Base-by-base conservation (phyloP, 2,888 invertebrate species). In the Epirrhoe alternata region DNA sequence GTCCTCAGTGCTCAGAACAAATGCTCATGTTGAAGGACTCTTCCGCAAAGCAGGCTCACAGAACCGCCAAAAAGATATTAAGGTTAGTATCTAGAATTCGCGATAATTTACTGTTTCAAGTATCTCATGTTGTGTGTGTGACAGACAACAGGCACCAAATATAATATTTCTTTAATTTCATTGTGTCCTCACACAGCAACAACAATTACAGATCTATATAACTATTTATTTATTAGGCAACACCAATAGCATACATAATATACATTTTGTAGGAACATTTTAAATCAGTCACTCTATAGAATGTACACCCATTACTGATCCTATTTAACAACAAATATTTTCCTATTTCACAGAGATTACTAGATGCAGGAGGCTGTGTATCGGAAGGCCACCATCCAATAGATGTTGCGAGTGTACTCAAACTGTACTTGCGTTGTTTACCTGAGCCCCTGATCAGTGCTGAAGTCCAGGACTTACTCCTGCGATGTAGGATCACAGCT, bases 11-110 rank as follows among this genome's bases (percentile, higher is more conserved):
- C 94, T 97, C 58, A 90, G 95, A 70, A 92, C 95, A 52, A 95
- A 96, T 86, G 94, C 96, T 33, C 94, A 95, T 62, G 95, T 96
- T 17, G 98, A 98, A 84, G 98, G 98, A 0, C 88, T 98, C 55
- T 98, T 98, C 85, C 94, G 98, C 6, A 98, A 97, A 92, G 97
- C 97, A 55, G 98, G 98, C 12, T 97, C 97, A 0, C 95, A 97
- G 76, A 94, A 95, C 45, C 94, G 98, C 69, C 97, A 97, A 86
- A 96, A 96, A 81, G 97, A 97, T 86, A 95, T 98, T 24, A 96
- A 96, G 90, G 96, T 97, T 55, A 8, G 69, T 84, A 30, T 80
- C 12, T 14, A 51, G 38, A 16, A 4, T 16, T n/a, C 45, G 1
- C 4, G 45, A 5, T n/a, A 1, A 2, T 45, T 45, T 45, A 14